Conservation (phyloP, 2,113 vertebrate genomes). For the Microcebus murinus region DNA sequence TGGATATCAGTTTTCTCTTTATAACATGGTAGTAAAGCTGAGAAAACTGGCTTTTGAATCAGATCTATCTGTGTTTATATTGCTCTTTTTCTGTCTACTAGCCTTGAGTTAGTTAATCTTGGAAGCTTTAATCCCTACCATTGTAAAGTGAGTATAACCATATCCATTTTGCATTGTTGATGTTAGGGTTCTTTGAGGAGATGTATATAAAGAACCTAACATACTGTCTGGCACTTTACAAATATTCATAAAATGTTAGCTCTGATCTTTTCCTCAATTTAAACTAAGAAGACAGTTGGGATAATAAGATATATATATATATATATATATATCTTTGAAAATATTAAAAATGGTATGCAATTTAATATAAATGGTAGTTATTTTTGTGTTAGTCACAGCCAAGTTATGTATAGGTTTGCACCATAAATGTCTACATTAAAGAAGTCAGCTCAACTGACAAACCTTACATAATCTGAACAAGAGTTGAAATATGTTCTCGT, state of each 20-base stretch:
- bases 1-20: background rate
- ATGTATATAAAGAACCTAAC: background rate
- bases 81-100: background rate
- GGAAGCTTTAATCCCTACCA: background rate
- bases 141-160: background rate
- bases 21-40: constrained; percentile 11
- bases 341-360: background rate
- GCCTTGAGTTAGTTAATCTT: constrained; percentile 20
- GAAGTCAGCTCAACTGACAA: background rate
- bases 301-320: background rate
- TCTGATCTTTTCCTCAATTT: background rate
- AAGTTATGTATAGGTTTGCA: background rate
- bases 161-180: background rate
- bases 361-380: background rate
- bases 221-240: background rate
- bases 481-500: background rate
- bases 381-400: background rate
- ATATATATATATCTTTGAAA: background rate
- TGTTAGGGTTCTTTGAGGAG: background rate
- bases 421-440: background rate
- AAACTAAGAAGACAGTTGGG: background rate
- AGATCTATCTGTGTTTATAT: background rate
- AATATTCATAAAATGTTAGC: background rate
- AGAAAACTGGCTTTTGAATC: background rate
- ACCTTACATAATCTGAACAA: background rate